Conservation (phyloP, 2,797 vertebrate genomes). For the Ateles fusciceps region DNA sequence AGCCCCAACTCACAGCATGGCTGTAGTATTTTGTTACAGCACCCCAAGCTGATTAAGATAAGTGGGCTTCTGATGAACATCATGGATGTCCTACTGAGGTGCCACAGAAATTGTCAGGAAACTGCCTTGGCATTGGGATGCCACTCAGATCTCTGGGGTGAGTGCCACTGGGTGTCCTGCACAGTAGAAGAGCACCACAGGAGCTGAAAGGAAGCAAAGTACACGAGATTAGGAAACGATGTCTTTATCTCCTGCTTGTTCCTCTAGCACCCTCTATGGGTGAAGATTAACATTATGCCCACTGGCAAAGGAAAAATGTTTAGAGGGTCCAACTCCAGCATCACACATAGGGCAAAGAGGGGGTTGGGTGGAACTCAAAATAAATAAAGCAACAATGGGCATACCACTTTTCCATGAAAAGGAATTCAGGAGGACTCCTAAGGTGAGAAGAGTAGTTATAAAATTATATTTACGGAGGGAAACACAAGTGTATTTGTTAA, state of each 20-base stretch:
- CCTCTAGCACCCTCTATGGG: neutral
- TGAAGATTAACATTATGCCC: neutral
- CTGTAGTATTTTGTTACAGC: neutral
- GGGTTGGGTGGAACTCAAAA: neutral
- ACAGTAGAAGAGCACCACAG: neutral
- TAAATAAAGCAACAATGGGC: neutral
- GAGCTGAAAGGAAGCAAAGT: neutral
- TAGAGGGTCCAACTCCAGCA: neutral
- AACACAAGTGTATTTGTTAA: neutral
- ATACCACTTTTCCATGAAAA: neutral
- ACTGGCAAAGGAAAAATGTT: neutral
- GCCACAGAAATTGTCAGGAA: neutral
- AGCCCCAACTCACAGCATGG: neutral
- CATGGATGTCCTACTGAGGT: too few species aligned
- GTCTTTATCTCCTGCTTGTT: neutral
- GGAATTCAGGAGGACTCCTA: neutral
- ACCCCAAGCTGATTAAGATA: neutral
- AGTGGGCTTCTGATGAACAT: neutral
- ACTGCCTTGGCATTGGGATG: neutral
- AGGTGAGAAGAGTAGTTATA: neutral
- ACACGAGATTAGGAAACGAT: neutral
- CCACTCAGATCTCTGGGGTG: neutral
- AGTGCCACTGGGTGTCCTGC: neutral
- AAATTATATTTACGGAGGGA: neutral
- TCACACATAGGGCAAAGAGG: neutral